Evolutionary conservation across 2,797 vertebrate species (phyloP), one percentile per base, ranked within the genome.

Genomic region (Gobio occitaniae): DNA sequence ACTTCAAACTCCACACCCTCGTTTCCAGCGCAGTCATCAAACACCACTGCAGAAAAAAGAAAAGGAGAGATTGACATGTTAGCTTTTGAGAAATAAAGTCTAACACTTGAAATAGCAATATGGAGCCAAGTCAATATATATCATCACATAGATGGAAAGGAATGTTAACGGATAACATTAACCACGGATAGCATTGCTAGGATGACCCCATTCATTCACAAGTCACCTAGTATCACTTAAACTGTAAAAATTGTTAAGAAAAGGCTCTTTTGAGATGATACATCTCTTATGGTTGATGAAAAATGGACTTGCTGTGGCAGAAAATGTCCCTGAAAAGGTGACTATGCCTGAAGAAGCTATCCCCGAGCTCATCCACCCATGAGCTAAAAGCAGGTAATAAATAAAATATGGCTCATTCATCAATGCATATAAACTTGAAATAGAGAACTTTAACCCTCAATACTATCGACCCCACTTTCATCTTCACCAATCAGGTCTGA

Each of bases 1-100:
- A 98, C 96, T 78, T 96, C 94, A 29, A 98, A 99, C 71, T 90
- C 94, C 89, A 97, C 90, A 1, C 93, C 93, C 80, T 95, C 88
- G 48, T 98, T 99, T 29, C 96, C 97, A 17, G 94, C 93, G 88
- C 98, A 99, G 94, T 99, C 98, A 47, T 96, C 96, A 88, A 99
- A 99, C 90, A 93, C 92, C 90, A 99, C 98, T 99, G 93, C 1
- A 92, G 90, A 85, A 65, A 65, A 78, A 6, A 74, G 8, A 86
- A 70, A 84, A 16, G 16, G 7, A 69, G 36, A 79, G 25, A 19
- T 66, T 65, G 13, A 44, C 36, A 25, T 50, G 25, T 48, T 21
- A 50, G 41, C 16, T 70, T 44, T 32, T 25, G n/a, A 61, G 11
- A 81, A 81, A 69, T 50, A 52, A 16, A 41, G 15, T 77, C 36